phyloP scores from a whole-genome alignment of 2,797 vertebrate species.

The Monodelphis domestica region DNA sequence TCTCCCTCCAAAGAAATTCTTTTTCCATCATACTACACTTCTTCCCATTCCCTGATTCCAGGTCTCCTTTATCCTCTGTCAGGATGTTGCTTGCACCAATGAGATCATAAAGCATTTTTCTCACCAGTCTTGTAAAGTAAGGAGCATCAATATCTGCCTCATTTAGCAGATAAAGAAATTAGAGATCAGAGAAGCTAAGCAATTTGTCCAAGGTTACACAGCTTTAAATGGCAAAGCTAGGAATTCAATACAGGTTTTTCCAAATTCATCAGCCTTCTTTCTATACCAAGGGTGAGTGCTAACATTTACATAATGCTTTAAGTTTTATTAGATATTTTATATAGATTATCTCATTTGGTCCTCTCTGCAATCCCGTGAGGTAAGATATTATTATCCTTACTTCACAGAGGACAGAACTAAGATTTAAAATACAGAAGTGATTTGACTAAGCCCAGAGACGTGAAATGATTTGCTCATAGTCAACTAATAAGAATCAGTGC shows the following conservation, averaged over 20 bases:
- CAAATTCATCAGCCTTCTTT: background rate
- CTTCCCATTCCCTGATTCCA: background rate
- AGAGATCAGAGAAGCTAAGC: background rate
- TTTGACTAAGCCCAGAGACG: background rate
- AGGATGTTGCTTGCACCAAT: background rate
- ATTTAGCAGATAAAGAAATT: conserved; percentile 16
- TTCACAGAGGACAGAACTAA: background rate
- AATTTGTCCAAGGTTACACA: background rate
- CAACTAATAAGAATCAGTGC: background rate
- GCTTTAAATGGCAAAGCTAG: background rate
- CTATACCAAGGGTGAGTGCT: background rate
- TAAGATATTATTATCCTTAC: background rate
- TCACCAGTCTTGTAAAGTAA: background rate
- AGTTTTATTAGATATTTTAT: background rate
- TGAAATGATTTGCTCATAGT: conserved; percentile 46
- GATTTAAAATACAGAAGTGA: background rate
- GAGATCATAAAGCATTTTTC: background rate
- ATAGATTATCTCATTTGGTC: background rate
- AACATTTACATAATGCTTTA: background rate
- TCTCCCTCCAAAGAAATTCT: background rate
- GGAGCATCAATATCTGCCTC: background rate
- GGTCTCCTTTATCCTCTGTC: background rate
- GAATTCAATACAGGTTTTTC: background rate
- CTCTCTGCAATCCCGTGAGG: background rate
- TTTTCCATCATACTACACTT: background rate